Conservation (phyloP, 2,797 vertebrate species). For the Urocyon cinereoargenteus region DNA sequence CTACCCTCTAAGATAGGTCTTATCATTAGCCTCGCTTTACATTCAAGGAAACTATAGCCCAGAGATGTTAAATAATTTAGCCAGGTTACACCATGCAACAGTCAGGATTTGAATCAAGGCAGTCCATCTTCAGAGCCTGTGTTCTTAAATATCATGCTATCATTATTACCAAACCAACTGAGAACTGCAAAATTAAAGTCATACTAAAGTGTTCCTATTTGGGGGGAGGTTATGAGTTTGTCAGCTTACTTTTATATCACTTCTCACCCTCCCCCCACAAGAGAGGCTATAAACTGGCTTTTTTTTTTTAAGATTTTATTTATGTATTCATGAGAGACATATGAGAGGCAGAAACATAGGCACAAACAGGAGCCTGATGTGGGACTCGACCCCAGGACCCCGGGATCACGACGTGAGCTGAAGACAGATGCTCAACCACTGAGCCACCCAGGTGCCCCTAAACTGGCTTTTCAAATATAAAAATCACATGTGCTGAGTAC, state of each 20-base stretch:
- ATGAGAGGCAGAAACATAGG: no score
- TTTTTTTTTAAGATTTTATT: no score
- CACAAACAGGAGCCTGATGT: no score
- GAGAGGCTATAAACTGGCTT: not conserved
- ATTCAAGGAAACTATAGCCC: not conserved
- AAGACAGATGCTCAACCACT: no score
- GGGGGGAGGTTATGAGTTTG: not conserved
- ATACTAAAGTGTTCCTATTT: not conserved
- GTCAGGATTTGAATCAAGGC: not conserved
- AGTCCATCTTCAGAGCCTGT: not conserved
- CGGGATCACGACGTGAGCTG: no score
- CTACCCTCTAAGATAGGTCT: not conserved
- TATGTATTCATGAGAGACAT: no score
- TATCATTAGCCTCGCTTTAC: not conserved
- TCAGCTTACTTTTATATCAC: conserved; percentile 8
- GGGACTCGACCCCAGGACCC: no score
- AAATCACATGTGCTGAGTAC: not conserved
- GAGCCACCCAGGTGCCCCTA: no score
- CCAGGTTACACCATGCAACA: not conserved
- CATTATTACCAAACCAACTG: not conserved
- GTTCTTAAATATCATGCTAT: not conserved
- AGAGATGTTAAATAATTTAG: not conserved
- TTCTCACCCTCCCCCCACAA: not conserved
- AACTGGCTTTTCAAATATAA: not conserved
- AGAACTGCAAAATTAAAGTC: not conserved